phyloP scores from a whole-genome alignment of 2,888 invertebrate genomes.

The Cheilosia impressa region DNA sequence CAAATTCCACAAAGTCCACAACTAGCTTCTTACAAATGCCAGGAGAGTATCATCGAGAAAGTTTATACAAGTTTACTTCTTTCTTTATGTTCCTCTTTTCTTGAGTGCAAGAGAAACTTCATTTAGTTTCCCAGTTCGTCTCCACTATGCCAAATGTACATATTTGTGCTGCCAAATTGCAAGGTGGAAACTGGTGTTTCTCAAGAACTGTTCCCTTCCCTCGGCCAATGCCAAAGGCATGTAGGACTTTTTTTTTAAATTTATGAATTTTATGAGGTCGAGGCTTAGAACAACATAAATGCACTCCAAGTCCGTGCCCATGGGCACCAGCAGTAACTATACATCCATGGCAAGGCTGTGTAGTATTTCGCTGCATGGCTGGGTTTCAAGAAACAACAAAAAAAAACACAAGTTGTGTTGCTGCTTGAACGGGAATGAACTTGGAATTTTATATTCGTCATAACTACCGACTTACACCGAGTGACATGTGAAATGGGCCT shows the following conservation, averaged over 20 bases:
- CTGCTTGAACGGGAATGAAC: slow-evolving; percentile 14
- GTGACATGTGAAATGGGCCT: slow-evolving; percentile 7
- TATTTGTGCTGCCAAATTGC: not conserved
- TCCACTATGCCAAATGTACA: slow-evolving; percentile 31
- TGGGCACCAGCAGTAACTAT: slow-evolving; percentile 1
- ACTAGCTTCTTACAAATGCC: too few relatives aligned
- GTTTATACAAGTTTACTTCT: slow-evolving; percentile 39
- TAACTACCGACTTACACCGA: not conserved
- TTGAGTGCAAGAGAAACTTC: slow-evolving; percentile 35
- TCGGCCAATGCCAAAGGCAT: slow-evolving; percentile 45
- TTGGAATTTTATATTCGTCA: slow-evolving; percentile 4
- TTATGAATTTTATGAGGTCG: slow-evolving; percentile 51
- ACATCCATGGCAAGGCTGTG: slow-evolving; percentile 18
- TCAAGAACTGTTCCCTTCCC: not conserved
- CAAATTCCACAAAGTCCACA: not conserved
- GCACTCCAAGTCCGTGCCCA: not conserved
- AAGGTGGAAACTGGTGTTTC: slow-evolving; percentile 17
- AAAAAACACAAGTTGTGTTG: not conserved
- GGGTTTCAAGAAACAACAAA: slow-evolving; percentile 38
- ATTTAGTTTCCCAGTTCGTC: slow-evolving; percentile 36
- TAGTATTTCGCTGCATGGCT: slow-evolving; percentile 16
- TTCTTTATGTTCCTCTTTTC: slow-evolving; percentile 5
- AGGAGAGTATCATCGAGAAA: slow-evolving; percentile 25
- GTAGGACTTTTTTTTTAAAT: slow-evolving; percentile 26
- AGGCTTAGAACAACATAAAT: slow-evolving; percentile 30